These are phyloP conservation scores for Myanophis thanlyinensis DNA, from an alignment of 2,113 vertebrate genomes.

Conservation along the genomic window DNA sequence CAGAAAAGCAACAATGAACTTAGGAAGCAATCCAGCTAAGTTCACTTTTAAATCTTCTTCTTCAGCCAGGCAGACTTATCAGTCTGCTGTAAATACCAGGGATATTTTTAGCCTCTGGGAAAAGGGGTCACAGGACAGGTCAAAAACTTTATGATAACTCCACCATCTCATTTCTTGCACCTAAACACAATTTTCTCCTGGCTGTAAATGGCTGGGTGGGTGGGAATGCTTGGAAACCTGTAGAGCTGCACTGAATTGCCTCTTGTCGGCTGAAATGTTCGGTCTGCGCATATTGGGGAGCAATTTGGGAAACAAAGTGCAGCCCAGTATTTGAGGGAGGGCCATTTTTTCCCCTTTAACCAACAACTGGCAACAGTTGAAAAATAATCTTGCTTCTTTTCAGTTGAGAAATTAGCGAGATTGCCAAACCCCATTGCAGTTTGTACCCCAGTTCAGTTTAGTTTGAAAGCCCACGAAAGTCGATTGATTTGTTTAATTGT, in stretches of 20 bases:
- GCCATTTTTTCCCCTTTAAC: neutral
- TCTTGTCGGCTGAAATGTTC: neutral
- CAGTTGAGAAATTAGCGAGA: neutral
- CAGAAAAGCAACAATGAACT: constrained; percentile 43
- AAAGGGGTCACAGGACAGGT: constrained; percentile 1
- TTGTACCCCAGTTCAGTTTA: neutral
- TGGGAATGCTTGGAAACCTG: neutral
- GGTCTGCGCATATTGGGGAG: neutral
- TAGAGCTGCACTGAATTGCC: neutral
- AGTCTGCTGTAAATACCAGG: constrained; percentile 50
- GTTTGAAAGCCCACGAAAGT: neutral
- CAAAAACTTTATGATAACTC: constrained; percentile 19
- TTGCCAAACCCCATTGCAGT: neutral
- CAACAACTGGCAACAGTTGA: neutral
- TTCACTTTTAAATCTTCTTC: constrained; percentile 54
- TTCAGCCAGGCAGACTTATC: constrained; percentile 23
- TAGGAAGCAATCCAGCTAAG: constrained; percentile 26
- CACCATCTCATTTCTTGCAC: constrained; percentile 4
- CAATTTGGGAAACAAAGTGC: neutral
- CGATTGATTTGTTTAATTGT: neutral
- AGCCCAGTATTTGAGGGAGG: neutral
- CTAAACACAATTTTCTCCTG: neutral
- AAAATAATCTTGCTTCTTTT: neutral
- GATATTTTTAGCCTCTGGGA: constrained; percentile 51
- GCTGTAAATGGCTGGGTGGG: neutral